Evolutionary conservation across 2,888 invertebrate genomes (phyloP).

Genomic region (Ichneumoninae sp.): DNA sequence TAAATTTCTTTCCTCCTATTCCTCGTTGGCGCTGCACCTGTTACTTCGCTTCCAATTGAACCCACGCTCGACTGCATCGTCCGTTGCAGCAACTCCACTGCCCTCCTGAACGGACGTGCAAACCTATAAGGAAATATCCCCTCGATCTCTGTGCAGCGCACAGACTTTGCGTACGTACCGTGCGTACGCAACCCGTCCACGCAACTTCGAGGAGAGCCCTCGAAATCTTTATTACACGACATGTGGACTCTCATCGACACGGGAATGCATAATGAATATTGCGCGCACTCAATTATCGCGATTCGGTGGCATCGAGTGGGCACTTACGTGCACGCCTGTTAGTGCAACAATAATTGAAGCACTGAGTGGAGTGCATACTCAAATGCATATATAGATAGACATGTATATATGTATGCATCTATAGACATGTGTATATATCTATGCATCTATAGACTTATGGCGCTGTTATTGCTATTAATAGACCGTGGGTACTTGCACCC

Average conservation of each 20-base stretch:
- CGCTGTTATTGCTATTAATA: conserved; percentile 37
- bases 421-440: background rate
- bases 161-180: background rate
- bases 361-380: conserved; percentile 50
- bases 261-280: conserved; percentile 56
- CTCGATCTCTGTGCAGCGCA: background rate
- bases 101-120: conserved; percentile 7
- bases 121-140: conserved; percentile 3
- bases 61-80: conserved; percentile 39
- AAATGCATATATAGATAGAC: background rate
- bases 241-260: conserved; percentile 34
- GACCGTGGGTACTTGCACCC: conserved; percentile 2
- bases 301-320: conserved; percentile 39
- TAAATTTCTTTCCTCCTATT: conserved; percentile 44
- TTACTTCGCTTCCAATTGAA: conserved; percentile 40
- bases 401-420: background rate
- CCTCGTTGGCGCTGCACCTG: conserved; percentile 53
- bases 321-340: conserved; percentile 40
- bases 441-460: background rate
- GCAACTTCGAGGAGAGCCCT: background rate
- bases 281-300: conserved; percentile 57
- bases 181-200: background rate
- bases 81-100: conserved; percentile 24
- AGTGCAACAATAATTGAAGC: conserved; percentile 64
- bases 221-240: conserved; percentile 19